Evolutionary conservation across 2,888 invertebrate species (phyloP).

Genomic region (Acanthacorydalis orientalis): DNA sequence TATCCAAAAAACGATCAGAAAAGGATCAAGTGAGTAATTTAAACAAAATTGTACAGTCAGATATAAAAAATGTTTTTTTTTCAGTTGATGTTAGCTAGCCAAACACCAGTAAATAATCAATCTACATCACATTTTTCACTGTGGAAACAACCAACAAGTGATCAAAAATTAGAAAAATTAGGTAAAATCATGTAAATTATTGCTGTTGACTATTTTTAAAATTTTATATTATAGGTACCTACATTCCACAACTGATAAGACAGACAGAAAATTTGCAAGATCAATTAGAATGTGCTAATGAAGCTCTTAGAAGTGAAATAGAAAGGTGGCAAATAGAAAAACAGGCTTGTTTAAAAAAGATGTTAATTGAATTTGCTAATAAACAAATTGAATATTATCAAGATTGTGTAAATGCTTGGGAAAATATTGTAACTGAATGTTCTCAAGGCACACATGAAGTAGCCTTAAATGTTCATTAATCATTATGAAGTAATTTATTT

Average conservation of each 20-base stretch:
- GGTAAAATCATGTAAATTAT: conserved; percentile 14
- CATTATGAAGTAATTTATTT: too few species aligned
- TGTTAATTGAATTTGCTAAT: conserved; percentile 42
- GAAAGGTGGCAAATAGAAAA: conserved; percentile 50
- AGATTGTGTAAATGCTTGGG: conserved; percentile 38
- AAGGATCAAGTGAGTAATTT: conserved; percentile 35
- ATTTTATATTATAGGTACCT: conserved; percentile 17
- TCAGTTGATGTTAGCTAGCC: conserved; percentile 15
- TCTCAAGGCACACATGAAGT: too few species aligned
- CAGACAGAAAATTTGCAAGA: conserved; percentile 38
- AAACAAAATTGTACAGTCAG: background rate
- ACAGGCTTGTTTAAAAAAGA: conserved; percentile 40
- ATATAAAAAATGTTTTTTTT: conserved; percentile 3
- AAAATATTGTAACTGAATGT: conserved; percentile 22
- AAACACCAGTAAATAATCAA: background rate
- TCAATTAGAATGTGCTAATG: conserved; percentile 48
- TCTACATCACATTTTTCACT: conserved; percentile 23
- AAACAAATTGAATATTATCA: conserved; percentile 48
- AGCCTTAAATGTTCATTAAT: too few species aligned
- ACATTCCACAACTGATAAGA: conserved; percentile 32
- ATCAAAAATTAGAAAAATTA: conserved; percentile 34
- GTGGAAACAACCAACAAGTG: conserved; percentile 40
- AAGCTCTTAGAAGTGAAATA: conserved; percentile 47
- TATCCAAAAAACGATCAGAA: conserved; percentile 39
- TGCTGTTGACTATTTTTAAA: conserved; percentile 1